A percentile compares a stretch with the other conserved stretches of the same genome.
Conservation (phyloP, 2,113 vertebrate genomes). For the Chlorodrepanis virens region DNA sequence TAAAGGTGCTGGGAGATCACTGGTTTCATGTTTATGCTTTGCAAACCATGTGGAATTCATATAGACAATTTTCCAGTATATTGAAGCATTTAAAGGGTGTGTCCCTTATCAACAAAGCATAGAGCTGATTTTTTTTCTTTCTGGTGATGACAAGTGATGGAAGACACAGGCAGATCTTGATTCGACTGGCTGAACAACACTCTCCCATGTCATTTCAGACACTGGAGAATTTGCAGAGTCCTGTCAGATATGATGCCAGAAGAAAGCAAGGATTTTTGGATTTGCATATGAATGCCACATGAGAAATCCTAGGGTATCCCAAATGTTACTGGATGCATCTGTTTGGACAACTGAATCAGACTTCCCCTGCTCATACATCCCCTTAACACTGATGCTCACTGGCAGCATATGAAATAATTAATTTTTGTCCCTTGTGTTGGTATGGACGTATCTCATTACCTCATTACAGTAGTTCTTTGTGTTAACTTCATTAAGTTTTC, state of each 20-base stretch:
- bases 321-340: not conserved
- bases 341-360: not conserved
- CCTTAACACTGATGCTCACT: not conserved
- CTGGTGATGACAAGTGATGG: not conserved
- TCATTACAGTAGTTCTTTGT: slow-evolving; percentile 39
- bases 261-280: not conserved
- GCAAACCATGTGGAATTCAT: not conserved
- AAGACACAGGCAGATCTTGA: not conserved
- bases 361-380: not conserved
- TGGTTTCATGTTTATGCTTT: not conserved
- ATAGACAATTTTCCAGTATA: not conserved
- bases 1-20: not conserved
- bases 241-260: not conserved
- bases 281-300: not conserved
- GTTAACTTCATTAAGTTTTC: slow-evolving; percentile 30
- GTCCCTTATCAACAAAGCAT: not conserved
- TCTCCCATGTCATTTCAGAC: not conserved
- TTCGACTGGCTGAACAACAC: not conserved
- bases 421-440: not conserved
- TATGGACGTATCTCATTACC: not conserved
- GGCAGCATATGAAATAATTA: not conserved
- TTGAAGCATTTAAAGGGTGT: not conserved
- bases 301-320: not conserved
- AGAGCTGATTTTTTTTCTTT: not conserved
- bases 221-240: not conserved